Percentiles rank a stretch among this genome's conserved stretches.
Conservation (phyloP, 2,888 invertebrate species). For the Athalia cordata region DNA sequence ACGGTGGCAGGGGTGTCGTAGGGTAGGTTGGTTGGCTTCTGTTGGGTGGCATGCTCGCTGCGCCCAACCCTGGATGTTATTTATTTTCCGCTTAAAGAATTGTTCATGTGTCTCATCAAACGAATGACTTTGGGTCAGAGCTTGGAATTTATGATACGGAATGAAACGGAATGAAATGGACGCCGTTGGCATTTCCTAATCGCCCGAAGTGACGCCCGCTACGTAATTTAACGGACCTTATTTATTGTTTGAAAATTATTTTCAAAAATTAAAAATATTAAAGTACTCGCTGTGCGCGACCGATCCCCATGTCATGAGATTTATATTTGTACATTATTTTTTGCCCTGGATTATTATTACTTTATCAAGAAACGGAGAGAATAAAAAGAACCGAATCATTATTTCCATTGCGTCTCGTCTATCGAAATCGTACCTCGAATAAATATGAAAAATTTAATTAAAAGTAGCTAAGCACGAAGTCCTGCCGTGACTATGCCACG, state of each 20-base stretch:
- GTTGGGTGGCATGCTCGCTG: slow-evolving; percentile 38
- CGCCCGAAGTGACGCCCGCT: slow-evolving; percentile 34
- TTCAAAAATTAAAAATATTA: neutral
- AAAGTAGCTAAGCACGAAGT: slow-evolving; percentile 13
- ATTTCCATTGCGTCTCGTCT: too few relatives aligned
- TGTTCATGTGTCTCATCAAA: slow-evolving; percentile 50
- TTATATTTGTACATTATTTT: too few relatives aligned
- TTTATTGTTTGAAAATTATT: slow-evolving; percentile 38
- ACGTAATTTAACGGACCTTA: slow-evolving; percentile 40
- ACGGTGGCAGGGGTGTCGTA: slow-evolving; percentile 20
- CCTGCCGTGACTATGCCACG: slow-evolving; percentile 28
- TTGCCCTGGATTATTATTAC: too few relatives aligned
- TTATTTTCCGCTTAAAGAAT: slow-evolving; percentile 72
- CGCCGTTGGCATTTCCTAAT: slow-evolving; percentile 44
- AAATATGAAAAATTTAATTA: slow-evolving; percentile 32
- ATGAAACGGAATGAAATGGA: slow-evolving; percentile 44
- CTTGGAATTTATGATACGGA: slow-evolving; percentile 45
- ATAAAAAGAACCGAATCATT: too few relatives aligned
- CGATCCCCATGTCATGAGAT: too few relatives aligned
- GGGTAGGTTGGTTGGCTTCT: slow-evolving; percentile 37
- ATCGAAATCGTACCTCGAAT: neutral
- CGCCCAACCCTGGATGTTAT: slow-evolving; percentile 60
- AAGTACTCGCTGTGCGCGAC: too few relatives aligned
- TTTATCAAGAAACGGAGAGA: too few relatives aligned
- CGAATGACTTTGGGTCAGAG: slow-evolving; percentile 45